Base-by-base conservation (phyloP, 2,113 vertebrate species). In the Rhinogobius similis region DNA sequence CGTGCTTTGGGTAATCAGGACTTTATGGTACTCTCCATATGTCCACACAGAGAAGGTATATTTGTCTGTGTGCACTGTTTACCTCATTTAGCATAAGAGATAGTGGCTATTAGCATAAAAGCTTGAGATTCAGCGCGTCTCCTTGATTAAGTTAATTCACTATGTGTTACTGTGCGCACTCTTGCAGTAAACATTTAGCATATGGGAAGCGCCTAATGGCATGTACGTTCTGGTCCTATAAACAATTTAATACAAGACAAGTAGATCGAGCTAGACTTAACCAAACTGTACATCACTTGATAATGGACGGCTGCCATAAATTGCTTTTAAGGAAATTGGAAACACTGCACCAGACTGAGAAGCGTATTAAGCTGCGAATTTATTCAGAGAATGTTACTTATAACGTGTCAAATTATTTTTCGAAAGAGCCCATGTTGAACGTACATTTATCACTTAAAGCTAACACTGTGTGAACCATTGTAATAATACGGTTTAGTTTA, bases 131-230 rank as follows among this genome's bases (percentile, higher is more conserved):
- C 56, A 61, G 27, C 18, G 9, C 16, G 1, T 61, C 56, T 36
- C 18, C 27, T 18, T 36, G 29, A 61, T 29, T 29, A 20, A 32
- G 16, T 61, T 36, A 27, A 59, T 59, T 59, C 56, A 18, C 13
- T 29, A 32, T 18, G 24, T 61, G 27, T 61, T 36, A 61, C 27
- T 9, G 53, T 16, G 53, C 13, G 12, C 26, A 29, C 53, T 61
- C 56, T 36, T 20, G 56, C 27, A 36, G 56, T 36, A 61, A 61
- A 61, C 56, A 61, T 32, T 61, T n/a, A 61, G 27, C 56, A 61
- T 36, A 61, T 61, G 56, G 56, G 27, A 36, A 36, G 26, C 16
- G 14, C 56, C 56, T 61, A 32, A 61, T 61, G 56, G 29, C 24
- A 39, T 39, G 38, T 39, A 27, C 56, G 29, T 29, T 59, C 27